Conservation (phyloP, 2,113 vertebrate species). For the Sturnus vulgaris region DNA sequence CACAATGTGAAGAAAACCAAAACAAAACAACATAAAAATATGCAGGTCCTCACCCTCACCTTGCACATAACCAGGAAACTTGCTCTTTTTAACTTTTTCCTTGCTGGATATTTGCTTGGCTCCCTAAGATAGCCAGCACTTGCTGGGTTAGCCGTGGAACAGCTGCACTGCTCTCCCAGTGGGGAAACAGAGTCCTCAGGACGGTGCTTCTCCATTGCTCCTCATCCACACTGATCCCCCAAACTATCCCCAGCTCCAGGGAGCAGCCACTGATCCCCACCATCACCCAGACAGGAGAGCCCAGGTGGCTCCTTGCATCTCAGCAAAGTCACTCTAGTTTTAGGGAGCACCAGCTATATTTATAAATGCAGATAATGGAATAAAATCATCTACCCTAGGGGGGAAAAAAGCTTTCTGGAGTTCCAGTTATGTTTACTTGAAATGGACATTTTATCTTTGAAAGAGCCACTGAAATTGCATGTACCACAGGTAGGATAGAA, state of each 20-base stretch:
- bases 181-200: neutral
- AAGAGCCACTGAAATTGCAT: neutral
- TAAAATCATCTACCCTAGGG: neutral
- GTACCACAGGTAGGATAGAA: neutral
- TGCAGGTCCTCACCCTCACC: neutral
- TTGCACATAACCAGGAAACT: neutral
- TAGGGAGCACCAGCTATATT: neutral
- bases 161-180: neutral
- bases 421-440: neutral
- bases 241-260: neutral
- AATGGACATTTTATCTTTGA: neutral
- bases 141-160: fast-evolving
- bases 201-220: fast-evolving
- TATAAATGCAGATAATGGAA: neutral
- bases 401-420: neutral
- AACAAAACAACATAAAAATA: neutral
- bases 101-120: neutral
- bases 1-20: fast-evolving
- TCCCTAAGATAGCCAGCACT: neutral
- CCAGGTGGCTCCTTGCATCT: neutral
- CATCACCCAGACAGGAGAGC: neutral
- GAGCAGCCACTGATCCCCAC: neutral
- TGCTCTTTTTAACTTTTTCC: neutral
- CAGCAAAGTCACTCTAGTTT: neutral
- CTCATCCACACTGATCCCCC: no score